Evolutionary conservation across 1,140 invertebrate genomes (phyloP).

Genomic region (Philopotamus ludificatus): DNA sequence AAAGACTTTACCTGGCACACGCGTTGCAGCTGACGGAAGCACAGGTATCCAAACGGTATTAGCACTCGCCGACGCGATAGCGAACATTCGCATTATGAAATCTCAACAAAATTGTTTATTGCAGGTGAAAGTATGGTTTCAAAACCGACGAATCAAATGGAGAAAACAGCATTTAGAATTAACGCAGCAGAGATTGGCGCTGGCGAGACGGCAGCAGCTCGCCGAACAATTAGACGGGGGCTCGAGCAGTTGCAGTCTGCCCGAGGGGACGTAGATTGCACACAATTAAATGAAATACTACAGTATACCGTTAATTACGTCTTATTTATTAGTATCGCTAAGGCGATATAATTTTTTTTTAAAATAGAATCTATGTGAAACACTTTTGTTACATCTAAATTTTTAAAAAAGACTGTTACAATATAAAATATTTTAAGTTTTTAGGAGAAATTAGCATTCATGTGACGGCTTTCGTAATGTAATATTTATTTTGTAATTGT

Average conservation of each 20-base stretch:
- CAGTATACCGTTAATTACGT: too few species aligned
- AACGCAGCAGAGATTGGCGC: slow-evolving; percentile 81
- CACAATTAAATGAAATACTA: background rate
- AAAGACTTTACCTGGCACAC: slow-evolving; percentile 84
- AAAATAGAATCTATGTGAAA: too few species aligned
- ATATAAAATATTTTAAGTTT: too few species aligned
- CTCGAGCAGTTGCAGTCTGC: slow-evolving; percentile 36
- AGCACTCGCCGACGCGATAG: too few species aligned
- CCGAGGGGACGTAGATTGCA: slow-evolving; percentile 28
- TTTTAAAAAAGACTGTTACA: too few species aligned
- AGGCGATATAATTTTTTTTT: too few species aligned
- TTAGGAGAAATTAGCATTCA: too few species aligned
- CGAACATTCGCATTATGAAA: background rate
- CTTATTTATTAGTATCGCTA: too few species aligned
- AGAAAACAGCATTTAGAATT: slow-evolving; percentile 89
- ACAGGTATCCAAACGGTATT: slow-evolving; percentile 60
- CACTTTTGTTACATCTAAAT: too few species aligned
- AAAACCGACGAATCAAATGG: slow-evolving; percentile 95
- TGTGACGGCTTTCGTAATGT: too few species aligned
- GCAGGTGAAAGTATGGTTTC: slow-evolving; percentile 96
- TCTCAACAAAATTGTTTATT: slow-evolving; percentile 24
- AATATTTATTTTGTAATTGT: too few species aligned
- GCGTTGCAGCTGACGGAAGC: slow-evolving; percentile 87
- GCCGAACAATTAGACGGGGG: slow-evolving; percentile 42
- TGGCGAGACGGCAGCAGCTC: slow-evolving; percentile 66